Evolutionary conservation across 2,888 invertebrate genomes (phyloP).

Genomic region (Peribatodes rhomboidaria): DNA sequence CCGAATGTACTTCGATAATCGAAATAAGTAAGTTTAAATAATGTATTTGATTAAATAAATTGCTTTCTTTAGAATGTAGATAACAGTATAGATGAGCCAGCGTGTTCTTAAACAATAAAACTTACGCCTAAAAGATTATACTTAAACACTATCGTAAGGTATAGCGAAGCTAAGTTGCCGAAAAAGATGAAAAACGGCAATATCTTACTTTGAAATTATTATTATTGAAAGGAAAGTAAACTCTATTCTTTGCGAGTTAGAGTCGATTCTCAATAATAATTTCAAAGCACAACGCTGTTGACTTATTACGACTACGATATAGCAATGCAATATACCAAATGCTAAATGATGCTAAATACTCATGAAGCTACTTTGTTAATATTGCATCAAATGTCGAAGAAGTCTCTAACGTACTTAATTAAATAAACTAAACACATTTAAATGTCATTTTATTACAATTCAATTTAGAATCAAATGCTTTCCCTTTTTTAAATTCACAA

Average conservation of each 20-base stretch:
- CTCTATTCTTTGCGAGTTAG: constrained; percentile 32
- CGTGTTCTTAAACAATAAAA: constrained; percentile 31
- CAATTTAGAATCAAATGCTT: constrained; percentile 86
- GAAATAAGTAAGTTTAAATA: background rate
- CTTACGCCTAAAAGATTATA: constrained; percentile 43
- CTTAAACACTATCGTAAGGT: constrained; percentile 33
- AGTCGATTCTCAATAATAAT: constrained; percentile 44
- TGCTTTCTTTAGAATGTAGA: background rate
- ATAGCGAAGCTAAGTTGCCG: constrained; percentile 41
- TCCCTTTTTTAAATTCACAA: constrained; percentile 79
- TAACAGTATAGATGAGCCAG: constrained; percentile 28
- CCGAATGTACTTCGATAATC: background rate
- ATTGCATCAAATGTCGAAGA: constrained; percentile 20
- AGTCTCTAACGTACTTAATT: constrained; percentile 17
- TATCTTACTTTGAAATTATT: constrained; percentile 38
- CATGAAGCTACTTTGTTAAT: constrained; percentile 10
- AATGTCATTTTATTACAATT: constrained; percentile 83
- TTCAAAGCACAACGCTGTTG: constrained; percentile 29
- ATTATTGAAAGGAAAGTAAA: constrained; percentile 44
- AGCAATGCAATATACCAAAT: constrained; percentile 15
- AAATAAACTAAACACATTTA: constrained; percentile 71
- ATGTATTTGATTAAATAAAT: background rate
- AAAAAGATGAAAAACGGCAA: constrained; percentile 32
- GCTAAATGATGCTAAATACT: constrained; percentile 14
- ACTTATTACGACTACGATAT: constrained; percentile 15